Evolutionary conservation across 1,140 invertebrate genomes (phyloP), one percentile per base, ranked within the genome.

Genomic region (Pomacea maculata): DNA sequence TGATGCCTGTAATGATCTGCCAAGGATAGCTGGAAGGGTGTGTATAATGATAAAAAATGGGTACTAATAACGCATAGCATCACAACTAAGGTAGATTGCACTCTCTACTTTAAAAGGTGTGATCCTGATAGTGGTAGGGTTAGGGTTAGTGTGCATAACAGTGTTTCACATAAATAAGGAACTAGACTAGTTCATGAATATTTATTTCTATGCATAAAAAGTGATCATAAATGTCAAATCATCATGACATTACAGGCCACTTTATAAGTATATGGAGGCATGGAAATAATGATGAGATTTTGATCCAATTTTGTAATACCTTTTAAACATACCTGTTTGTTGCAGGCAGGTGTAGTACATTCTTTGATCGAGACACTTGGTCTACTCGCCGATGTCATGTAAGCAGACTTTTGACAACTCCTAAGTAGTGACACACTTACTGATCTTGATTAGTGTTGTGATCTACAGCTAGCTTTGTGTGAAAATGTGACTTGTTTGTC

Each of bases 301-400:
- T n/a, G 64, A n/a, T 7, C 17, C 17, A 65, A 65, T 17, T 65
- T 65, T 19, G 64, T 65, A 65, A 19, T 65, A 19, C n/a, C 64
- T 19, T 65, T 4, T 7, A 65, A 65, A 7, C 17, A 65, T 65
- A n/a, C 64, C 64, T 72, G 67, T 80, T 57, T 75, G 15, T 83
- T 83, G 61, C 82, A 88, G 87, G 87, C 86, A 70, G 84, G 84
- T 54, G 83, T 86, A 79, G 84, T 88, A 15, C 84, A 87, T 25
- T 81, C 81, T 25, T 73, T 88, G 61, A 87, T 88, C 72, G 84
- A 86, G 82, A 82, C 84, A 5, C 86, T 86, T 77, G 83, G 85
- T 14, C 77, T 88, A 15, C 70, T 84, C 12, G 82, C 80, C 3
- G 80, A 80, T 9, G 74, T 86, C 72, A 83, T 80, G 86, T 87